Percentiles rank a stretch among this genome's conserved stretches.
These are phyloP conservation scores for Amphiprion ocellaris DNA, from an alignment of 2,113 vertebrate genomes.

Conservation along the genomic window DNA sequence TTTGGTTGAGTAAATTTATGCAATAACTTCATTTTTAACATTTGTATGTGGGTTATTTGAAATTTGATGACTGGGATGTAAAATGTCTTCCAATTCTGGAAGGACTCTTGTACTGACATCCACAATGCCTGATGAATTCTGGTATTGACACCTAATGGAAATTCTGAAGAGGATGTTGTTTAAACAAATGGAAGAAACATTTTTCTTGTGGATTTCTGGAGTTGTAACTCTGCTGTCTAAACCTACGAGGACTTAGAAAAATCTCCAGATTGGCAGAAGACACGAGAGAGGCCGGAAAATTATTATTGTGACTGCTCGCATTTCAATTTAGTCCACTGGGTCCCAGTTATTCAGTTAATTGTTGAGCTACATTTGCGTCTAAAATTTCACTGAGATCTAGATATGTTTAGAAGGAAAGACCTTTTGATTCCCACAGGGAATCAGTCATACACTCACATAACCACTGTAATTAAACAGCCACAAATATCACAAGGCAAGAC, in stretches of 20 bases:
- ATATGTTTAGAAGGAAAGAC: neutral
- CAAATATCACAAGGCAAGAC: neutral
- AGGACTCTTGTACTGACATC: neutral
- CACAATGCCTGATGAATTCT: neutral
- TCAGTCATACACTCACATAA: neutral
- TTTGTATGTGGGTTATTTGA: no score
- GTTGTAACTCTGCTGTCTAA: neutral
- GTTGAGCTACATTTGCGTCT: neutral
- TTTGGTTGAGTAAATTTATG: no score
- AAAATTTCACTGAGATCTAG: neutral
- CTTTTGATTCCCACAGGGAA: neutral
- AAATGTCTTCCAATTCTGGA: neutral
- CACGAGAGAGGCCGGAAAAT: neutral
- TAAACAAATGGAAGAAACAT: neutral
- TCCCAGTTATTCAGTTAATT: neutral
- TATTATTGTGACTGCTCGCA: neutral
- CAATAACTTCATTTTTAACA: no score
- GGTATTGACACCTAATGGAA: neutral
- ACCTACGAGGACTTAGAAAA: neutral
- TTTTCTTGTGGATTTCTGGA: neutral
- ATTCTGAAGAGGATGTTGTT: neutral
- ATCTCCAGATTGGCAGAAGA: neutral
- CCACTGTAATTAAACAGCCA: neutral
- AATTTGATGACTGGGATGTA: no score
- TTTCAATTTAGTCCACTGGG: neutral